phyloP scores from a whole-genome alignment of 1,140 invertebrate species.

The Aphaenogaster rudis region DNA sequence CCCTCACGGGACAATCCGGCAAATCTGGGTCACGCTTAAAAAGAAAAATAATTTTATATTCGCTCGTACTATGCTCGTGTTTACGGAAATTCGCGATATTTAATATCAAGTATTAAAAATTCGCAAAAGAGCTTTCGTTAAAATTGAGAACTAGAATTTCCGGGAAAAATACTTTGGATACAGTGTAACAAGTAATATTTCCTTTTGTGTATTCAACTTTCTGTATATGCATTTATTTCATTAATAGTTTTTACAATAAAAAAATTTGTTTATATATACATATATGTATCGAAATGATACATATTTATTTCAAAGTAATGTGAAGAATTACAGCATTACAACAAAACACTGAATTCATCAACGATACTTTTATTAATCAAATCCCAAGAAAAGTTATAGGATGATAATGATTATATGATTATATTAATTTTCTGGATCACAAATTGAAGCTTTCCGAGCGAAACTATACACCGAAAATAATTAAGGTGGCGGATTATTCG shows the following conservation, averaged over 20 bases:
- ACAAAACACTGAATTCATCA: neutral
- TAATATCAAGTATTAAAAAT: constrained; percentile 15
- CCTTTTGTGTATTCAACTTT: neutral
- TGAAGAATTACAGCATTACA: neutral
- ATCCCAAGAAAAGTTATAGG: neutral
- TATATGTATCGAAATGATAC: neutral
- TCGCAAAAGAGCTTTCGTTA: neutral
- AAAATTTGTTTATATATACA: neutral
- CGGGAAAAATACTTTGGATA: neutral
- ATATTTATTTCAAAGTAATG: neutral
- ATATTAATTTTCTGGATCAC: neutral
- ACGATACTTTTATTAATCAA: neutral
- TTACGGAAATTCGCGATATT: constrained; percentile 17
- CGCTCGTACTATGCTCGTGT: neutral
- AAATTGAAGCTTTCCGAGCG: neutral
- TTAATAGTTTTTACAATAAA: neutral
- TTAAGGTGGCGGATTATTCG: neutral
- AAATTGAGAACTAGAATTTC: neutral
- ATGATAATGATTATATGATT: constrained; percentile 14
- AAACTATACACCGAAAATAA: neutral
- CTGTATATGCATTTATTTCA: neutral
- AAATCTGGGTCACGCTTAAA: constrained; percentile 27
- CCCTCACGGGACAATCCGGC: constrained; percentile 2
- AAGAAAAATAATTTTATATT: constrained; percentile 21
- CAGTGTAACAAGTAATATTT: neutral